Evolutionary conservation across 2,797 vertebrate species (phyloP), one percentile per base, ranked within the genome.

Genomic region (Channa striata): DNA sequence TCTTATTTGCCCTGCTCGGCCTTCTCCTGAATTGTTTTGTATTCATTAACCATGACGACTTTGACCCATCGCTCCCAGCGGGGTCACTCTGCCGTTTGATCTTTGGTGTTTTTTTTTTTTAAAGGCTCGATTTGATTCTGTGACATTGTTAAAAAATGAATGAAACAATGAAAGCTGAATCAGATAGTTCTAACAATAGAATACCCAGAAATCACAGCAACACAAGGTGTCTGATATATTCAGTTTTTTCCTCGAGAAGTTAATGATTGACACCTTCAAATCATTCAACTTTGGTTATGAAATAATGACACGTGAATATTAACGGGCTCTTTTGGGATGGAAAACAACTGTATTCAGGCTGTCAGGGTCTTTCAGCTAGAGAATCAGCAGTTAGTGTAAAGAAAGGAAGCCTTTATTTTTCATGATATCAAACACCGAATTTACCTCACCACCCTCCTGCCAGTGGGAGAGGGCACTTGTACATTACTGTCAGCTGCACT

Each of bases 371-470:
- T 30, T 30, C 25, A 30, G 68, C 68, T 43, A 48, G 68, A 81
- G 78, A 70, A 65, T 80, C 76, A 57, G 75, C 75, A 73, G 81
- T 82, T 78, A 76, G 77, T 83, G 76, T 89, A 83, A 86, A 68
- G 39, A 10, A 53, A 58, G 56, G 30, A 68, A 71, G 66, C 52
- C 63, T 86, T 86, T 82, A 85, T 86, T 88, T 89, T 89, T 86
- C 76, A 80, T 86, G 87, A 87, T 75, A 83, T 87, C 60, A 56
- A 90, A 87, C 86, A 81, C 89, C 89, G 85, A 89, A 78, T 90
- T 91, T 91, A 91, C 87, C 91, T 92, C 89, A 88, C 77, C 82
- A 60, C 82, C 85, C 87, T 87, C 86, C 81, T 82, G 85, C 84
- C 86, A 88, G 85, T 85, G 80, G 80, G 74, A 83, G 87, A 86